Evolutionary conservation across 2,797 vertebrate species (phyloP), one percentile per base, ranked within the genome.

Genomic region (Hoplostethus atlanticus): DNA sequence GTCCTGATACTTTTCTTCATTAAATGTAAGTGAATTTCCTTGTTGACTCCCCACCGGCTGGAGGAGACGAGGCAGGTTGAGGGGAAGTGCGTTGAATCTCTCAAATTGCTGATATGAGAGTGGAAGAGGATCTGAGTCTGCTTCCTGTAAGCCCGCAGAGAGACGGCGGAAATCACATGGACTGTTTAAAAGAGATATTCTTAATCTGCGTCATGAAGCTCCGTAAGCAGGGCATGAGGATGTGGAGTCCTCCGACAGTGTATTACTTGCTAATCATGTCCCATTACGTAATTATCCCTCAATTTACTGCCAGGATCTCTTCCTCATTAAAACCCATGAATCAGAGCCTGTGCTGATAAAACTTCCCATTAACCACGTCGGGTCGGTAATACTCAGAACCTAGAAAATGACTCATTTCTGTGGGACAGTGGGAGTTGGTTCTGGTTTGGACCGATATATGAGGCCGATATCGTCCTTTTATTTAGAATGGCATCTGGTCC

Each of bases 241-340:
- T 73, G 68, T 76, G 68, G 48, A 64, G 42, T 44, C 42, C 42
- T 44, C 48, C 40, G 76, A 63, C 74, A 28, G 55, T 60, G 64
- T 56, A 78, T 85, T 85, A 79, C 70, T 74, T 47, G 54, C 73
- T 88, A 67, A 83, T 87, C 74, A 77, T 77, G 66, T 76, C 61
- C 60, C 70, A 79, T 86, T 86, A 81, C 72, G 65, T 79, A 80
- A 89, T 86, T 81, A 82, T 75, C 75, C 59, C 77, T 68, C n/a
- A 17, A 70, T 82, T 84, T 69, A 84, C 73, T 64, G 81, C 78
- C 74, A 69, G 80, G 72, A 79, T 80, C 64, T 71, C 59, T n/a
- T 73, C 76, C 74, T 82, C 80, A 78, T 82, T 82, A 85, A 58
- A 13, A 60, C 30, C 64, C 53, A 38, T 73, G 50, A 82, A 75